A percentile compares a stretch with the other conserved stretches of the same genome.
Evolutionary conservation across 2,113 vertebrate genomes (phyloP).

Genomic region (Tamias sibiricus): DNA sequence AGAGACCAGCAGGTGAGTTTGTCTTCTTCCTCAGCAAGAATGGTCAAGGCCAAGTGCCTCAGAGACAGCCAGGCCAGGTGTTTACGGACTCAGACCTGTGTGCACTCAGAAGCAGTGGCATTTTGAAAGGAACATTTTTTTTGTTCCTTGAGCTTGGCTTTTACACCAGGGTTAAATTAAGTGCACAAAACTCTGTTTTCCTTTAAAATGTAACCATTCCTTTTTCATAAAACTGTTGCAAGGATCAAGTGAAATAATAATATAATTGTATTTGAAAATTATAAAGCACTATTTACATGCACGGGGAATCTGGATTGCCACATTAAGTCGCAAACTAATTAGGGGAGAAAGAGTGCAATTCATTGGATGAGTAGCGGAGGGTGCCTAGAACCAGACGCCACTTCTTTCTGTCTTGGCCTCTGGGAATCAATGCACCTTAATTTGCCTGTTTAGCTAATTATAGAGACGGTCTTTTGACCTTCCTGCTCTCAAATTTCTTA

Average conservation of each 20-base stretch:
- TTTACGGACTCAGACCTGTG: background rate
- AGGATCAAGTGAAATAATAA: constrained; percentile 57
- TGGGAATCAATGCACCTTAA: constrained; percentile 50
- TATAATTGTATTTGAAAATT: constrained; percentile 57
- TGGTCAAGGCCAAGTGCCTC: background rate
- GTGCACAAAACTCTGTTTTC: constrained; percentile 3
- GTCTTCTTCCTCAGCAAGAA: background rate
- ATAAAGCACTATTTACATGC: constrained; percentile 45
- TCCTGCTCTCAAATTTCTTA: constrained; percentile 25
- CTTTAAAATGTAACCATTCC: background rate
- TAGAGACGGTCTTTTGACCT: constrained; percentile 46
- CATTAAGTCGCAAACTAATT: constrained; percentile 39
- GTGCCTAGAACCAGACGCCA: background rate
- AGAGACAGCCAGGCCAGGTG: background rate
- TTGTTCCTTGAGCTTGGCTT: constrained; percentile 18
- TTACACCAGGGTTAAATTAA: constrained; percentile 38
- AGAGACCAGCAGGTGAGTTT: background rate
- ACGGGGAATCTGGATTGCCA: constrained; percentile 18
- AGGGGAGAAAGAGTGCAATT: background rate
- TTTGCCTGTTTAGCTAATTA: constrained; percentile 62
- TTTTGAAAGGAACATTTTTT: background rate
- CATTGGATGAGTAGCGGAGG: background rate
- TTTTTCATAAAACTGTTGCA: constrained; percentile 46
- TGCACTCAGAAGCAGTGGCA: background rate
- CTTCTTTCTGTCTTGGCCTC: background rate